Evolutionary conservation across 2,888 invertebrate genomes (phyloP).

Genomic region (Toxonevra muliebris): DNA sequence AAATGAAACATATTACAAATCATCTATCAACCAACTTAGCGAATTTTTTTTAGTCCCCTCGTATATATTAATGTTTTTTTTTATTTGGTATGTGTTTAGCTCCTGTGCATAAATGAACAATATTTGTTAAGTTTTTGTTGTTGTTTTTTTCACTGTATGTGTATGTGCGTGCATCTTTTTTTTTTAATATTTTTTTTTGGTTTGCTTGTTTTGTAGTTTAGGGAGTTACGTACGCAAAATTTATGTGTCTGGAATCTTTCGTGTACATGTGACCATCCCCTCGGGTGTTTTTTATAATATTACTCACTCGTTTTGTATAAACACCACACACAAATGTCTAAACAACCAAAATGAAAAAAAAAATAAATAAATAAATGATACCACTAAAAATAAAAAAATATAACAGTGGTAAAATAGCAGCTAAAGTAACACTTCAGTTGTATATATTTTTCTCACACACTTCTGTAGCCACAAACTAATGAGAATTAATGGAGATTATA

Average conservation of each 20-base stretch:
- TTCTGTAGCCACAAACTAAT: constrained; percentile 27
- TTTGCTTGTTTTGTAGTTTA: constrained; percentile 40
- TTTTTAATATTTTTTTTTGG: not conserved
- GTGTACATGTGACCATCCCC: constrained; percentile 41
- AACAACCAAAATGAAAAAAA: constrained; percentile 24
- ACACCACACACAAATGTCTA: constrained; percentile 15
- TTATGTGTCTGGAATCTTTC: constrained; percentile 44
- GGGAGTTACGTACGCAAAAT: constrained; percentile 42
- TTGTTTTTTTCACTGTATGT: constrained; percentile 5
- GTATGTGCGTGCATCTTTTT: not conserved
- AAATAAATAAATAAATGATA: constrained; percentile 13
- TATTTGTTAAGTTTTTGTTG: not conserved
- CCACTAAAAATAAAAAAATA: constrained; percentile 20
- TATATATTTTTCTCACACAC: not conserved
- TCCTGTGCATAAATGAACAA: not conserved
- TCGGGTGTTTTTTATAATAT: constrained; percentile 39
- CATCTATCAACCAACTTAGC: too few relatives aligned
- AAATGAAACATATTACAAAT: too few relatives aligned
- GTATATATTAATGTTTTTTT: not conserved
- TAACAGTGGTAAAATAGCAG: constrained; percentile 31
- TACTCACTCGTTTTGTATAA: constrained; percentile 16
- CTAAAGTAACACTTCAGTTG: constrained; percentile 19
- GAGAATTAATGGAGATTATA: constrained; percentile 38
- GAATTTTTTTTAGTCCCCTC: not conserved
- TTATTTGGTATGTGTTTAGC: not conserved